phyloP scores from a whole-genome alignment of 2,797 vertebrate genomes.

The Lepidocolaptes lacrymiger region DNA sequence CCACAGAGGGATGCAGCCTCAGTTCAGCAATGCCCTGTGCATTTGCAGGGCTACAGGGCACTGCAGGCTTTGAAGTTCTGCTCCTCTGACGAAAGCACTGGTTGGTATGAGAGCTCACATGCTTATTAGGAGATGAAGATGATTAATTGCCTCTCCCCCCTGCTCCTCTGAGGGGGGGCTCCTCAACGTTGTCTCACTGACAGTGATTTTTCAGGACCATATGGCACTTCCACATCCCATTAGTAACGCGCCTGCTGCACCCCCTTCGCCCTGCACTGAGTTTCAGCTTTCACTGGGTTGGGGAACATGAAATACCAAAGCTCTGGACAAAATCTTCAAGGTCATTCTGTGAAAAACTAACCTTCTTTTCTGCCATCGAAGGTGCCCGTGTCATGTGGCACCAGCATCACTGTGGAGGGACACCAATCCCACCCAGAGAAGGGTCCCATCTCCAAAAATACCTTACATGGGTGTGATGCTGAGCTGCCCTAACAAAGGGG shows the following conservation, averaged over 20 bases:
- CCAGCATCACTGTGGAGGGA: neutral
- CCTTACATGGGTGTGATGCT: rapidly evolving
- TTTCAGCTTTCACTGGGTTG: slow-evolving; percentile 36
- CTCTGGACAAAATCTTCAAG: neutral
- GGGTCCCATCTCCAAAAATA: neutral
- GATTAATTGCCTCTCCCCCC: slow-evolving; percentile 65
- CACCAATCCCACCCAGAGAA: neutral
- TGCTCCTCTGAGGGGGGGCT: neutral
- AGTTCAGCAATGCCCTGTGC: slow-evolving; percentile 1
- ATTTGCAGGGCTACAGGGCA: slow-evolving; percentile 19
- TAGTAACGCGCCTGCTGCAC: slow-evolving; percentile 3
- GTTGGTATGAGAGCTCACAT: slow-evolving; percentile 39
- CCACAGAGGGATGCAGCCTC: neutral
- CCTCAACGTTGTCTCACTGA: neutral
- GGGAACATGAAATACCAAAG: neutral
- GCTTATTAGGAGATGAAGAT: slow-evolving; percentile 36
- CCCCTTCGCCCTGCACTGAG: rapidly evolving
- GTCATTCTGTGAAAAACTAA: neutral
- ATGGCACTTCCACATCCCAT: slow-evolving; percentile 59
- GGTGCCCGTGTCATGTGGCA: rapidly evolving
- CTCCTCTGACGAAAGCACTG: slow-evolving; percentile 10
- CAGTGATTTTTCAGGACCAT: slow-evolving; percentile 66
- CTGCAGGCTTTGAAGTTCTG: slow-evolving; percentile 59
- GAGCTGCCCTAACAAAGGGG: neutral
- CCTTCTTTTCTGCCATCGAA: neutral